These are phyloP conservation scores for Sander vitreus DNA, from an alignment of 2,113 vertebrate species.

Conservation along the genomic window DNA sequence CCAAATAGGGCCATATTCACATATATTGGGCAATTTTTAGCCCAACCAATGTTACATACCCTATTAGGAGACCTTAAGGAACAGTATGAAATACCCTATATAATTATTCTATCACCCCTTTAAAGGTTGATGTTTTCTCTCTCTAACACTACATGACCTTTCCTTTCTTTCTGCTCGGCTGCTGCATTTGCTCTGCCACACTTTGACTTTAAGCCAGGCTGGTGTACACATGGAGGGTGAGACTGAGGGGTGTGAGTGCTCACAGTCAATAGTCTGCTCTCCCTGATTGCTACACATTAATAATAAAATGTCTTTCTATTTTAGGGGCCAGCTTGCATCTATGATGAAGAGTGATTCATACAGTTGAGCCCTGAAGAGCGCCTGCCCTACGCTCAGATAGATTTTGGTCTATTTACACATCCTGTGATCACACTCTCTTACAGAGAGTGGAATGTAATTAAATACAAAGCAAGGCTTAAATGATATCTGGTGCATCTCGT, in stretches of 20 bases:
- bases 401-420: slow-evolving; percentile 30
- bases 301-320: slow-evolving; percentile 62
- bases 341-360: slow-evolving; percentile 48
- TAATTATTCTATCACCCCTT: neutral
- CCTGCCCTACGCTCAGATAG: neutral
- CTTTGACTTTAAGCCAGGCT: neutral
- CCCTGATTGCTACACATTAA: slow-evolving; percentile 53
- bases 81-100: no score
- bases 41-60: no score
- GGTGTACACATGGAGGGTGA: neutral
- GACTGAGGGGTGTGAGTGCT: neutral
- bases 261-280: slow-evolving; percentile 43
- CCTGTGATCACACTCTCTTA: slow-evolving; percentile 9
- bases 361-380: slow-evolving; percentile 16
- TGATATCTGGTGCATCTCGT: neutral
- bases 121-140: neutral
- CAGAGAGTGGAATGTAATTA: neutral
- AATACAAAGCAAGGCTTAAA: neutral
- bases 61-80: no score
- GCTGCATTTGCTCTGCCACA: neutral
- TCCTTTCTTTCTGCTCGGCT: slow-evolving; percentile 3
- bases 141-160: neutral
- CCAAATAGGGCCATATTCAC: no score
- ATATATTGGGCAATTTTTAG: no score
- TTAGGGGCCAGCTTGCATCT: slow-evolving; percentile 27